Evolutionary conservation across 2,888 invertebrate genomes (phyloP), one percentile per base, ranked within the genome.

Genomic region (Melinaea marsaeus): DNA sequence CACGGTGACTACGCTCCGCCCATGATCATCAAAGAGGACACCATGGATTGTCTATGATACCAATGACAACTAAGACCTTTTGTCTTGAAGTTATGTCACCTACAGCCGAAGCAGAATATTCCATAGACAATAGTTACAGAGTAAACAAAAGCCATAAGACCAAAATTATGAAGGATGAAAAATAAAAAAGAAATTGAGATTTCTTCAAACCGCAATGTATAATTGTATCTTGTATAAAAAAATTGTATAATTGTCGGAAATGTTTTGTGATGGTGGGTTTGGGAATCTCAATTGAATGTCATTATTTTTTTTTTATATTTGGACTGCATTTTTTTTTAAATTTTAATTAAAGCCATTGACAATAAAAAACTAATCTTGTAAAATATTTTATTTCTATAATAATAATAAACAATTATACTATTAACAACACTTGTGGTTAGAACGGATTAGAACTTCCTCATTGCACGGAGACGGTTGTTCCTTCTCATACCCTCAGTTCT

Each of bases 401-500:
- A 7, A 42, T 42, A 9, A 42, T 11, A 42, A 42, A 51, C 51
- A 22, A 51, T 22, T 22, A 51, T 51, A 22, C 3, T 5, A 13
- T 4, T 6, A 9, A 4, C 22, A 5, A 51, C 22, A 7, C n/a
- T 48, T 13, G 22, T n/a, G 6, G n/a, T 13, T 4, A 32, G 32
- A 32, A 6, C 32, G 6, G 3, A 42, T 66, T 82, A 95, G 84
- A 94, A 94, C 76, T 92, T 93, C 69, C 90, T 92, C 71, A 94
- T 81, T 71, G 93, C 90, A 2, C 88, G 79, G 60, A 94, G 80
- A 74, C 91, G 88, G 80, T 95, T 95, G 74, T 94, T 94, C 73
- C 93, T 86, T 45, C 86, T 85, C 74, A 95, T 91, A 45, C 91
- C 94, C 73, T 93, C 86, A 74, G 92, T 93, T 64, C 96, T 89